These are phyloP conservation scores for Pseudomyrmex gracilis DNA, from an alignment of 1,140 invertebrate genomes.

Conservation along the genomic window DNA sequence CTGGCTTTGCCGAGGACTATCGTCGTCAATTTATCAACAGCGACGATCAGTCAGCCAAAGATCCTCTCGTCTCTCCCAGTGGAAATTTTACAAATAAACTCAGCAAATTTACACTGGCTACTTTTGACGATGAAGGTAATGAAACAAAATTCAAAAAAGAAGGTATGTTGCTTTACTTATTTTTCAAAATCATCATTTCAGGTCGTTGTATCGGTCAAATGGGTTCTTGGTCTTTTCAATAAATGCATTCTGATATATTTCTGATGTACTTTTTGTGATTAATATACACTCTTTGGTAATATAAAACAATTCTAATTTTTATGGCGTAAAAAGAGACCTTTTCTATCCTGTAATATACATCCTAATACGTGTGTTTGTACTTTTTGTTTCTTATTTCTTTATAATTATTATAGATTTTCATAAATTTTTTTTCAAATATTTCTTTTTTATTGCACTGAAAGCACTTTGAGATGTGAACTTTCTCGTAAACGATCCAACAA, in stretches of 20 bases:
- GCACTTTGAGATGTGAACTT: slow-evolving; percentile 51
- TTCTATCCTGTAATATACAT: not conserved
- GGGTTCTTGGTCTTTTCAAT: slow-evolving; percentile 90
- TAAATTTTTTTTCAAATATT: not conserved
- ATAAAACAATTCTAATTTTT: slow-evolving; percentile 29
- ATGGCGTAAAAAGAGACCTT: not conserved
- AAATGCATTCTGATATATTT: slow-evolving; percentile 52
- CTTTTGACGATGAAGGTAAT: slow-evolving; percentile 93
- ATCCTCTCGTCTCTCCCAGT: slow-evolving; percentile 82
- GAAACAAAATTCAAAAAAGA: not conserved
- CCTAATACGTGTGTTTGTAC: not conserved
- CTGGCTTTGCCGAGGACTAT: slow-evolving; percentile 92
- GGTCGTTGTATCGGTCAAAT: slow-evolving; percentile 91
- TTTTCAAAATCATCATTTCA: slow-evolving; percentile 76
- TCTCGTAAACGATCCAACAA: slow-evolving; percentile 68
- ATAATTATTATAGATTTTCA: too few species aligned
- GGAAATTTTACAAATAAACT: slow-evolving; percentile 93
- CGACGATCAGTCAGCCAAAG: slow-evolving; percentile 82
- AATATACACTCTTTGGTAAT: slow-evolving; percentile 14
- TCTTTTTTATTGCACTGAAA: slow-evolving; percentile 14
- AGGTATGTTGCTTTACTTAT: not conserved
- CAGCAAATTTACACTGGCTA: slow-evolving; percentile 93
- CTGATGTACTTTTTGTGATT: slow-evolving; percentile 5
- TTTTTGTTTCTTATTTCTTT: not conserved
- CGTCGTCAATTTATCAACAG: slow-evolving; percentile 84